Evolutionary conservation across 2,888 invertebrate genomes (phyloP).

Genomic region (Leptopilina drosophilae): DNA sequence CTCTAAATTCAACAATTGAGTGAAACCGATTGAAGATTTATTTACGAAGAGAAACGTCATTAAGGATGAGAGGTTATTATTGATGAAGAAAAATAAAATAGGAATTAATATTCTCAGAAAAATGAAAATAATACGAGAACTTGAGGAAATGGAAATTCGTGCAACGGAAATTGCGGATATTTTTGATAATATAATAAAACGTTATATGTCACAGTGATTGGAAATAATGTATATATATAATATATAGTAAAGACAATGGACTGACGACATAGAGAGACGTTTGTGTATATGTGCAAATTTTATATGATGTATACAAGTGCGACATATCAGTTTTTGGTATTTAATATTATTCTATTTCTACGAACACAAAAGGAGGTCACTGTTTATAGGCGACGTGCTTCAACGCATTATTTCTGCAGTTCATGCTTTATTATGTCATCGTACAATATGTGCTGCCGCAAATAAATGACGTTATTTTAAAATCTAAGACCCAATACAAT

Average conservation of each 20-base stretch:
- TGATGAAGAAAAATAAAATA: no score
- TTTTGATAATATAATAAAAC: no score
- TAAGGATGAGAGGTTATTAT: no score
- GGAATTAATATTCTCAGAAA: neutral
- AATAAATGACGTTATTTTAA: conserved; percentile 18
- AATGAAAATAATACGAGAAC: neutral
- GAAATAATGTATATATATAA: neutral
- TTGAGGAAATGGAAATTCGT: conserved; percentile 11
- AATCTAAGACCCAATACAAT: conserved; percentile 32
- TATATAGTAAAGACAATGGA: conserved; percentile 1
- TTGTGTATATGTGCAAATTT: conserved; percentile 16
- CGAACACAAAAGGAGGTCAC: conserved; percentile 62
- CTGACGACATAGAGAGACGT: conserved; percentile 15
- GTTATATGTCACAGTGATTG: neutral
- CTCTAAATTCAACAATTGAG: no score
- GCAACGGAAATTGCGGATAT: neutral
- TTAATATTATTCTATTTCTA: conserved; percentile 52
- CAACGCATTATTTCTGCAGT: conserved; percentile 67
- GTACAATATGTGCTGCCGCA: conserved; percentile 64
- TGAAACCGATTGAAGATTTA: neutral
- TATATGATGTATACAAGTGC: conserved; percentile 30
- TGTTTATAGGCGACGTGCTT: conserved; percentile 65
- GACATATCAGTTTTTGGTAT: conserved; percentile 40
- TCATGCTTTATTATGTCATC: conserved; percentile 72
- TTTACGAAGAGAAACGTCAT: neutral